phyloP scores from a whole-genome alignment of 2,888 invertebrate genomes.

The Iselma pallidipennis region DNA sequence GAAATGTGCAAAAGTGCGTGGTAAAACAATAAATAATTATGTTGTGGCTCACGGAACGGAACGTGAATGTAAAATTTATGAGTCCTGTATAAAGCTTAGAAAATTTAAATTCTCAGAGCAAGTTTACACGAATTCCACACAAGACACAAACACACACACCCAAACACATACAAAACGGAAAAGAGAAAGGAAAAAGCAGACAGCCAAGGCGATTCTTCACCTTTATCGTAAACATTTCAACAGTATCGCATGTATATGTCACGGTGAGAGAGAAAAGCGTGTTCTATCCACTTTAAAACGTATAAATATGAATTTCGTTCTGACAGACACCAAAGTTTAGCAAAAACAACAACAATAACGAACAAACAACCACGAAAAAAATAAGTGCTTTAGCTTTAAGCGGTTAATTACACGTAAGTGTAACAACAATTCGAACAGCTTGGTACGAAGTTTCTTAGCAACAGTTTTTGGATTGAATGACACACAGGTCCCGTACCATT shows the following conservation, averaged over 20 bases:
- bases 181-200: conserved; percentile 15
- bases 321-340: not conserved
- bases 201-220: conserved; percentile 29
- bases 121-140: conserved; percentile 32
- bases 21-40: conserved; percentile 29
- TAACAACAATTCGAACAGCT: conserved; percentile 43
- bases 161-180: no score
- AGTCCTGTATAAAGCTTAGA: conserved; percentile 25
- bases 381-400: conserved; percentile 38
- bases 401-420: conserved; percentile 41
- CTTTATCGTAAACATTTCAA: conserved; percentile 31
- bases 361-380: conserved; percentile 39
- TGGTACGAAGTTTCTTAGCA: conserved; percentile 47
- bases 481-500: conserved; percentile 38
- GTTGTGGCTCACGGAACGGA: conserved; percentile 26
- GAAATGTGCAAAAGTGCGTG: conserved; percentile 8
- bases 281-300: conserved; percentile 35
- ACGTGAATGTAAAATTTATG: conserved; percentile 35
- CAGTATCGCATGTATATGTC: conserved; percentile 20
- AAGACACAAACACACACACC: not conserved
- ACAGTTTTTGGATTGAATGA: conserved; percentile 42
- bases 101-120: conserved; percentile 32
- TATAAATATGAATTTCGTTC: conserved; percentile 27
- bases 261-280: conserved; percentile 9
- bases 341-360: not conserved